phyloP scores from a whole-genome alignment of 1,140 invertebrate genomes.

The Zaprionus ghesquierei region DNA sequence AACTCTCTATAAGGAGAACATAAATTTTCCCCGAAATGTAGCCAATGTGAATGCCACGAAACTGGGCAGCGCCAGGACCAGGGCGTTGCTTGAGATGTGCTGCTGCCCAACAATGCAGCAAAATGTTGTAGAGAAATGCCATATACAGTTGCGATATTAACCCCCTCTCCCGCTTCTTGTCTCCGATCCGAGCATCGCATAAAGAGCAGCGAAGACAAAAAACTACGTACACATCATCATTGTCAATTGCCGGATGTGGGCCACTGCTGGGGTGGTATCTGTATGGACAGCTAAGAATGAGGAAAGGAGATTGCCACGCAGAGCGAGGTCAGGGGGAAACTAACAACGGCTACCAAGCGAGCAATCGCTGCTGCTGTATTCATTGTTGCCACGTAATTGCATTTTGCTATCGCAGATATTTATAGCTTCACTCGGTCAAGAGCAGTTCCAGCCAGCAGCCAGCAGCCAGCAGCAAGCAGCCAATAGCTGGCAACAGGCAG shows the following conservation, averaged over 20 bases:
- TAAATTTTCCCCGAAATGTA: slow-evolving; percentile 65
- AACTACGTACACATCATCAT: slow-evolving; percentile 79
- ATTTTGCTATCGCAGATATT: slow-evolving; percentile 81
- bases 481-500: not conserved
- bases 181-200: slow-evolving; percentile 22
- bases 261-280: slow-evolving; percentile 15
- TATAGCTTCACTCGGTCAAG: slow-evolving; percentile 80
- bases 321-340: not conserved
- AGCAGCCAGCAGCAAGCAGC: not conserved
- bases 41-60: slow-evolving; percentile 39
- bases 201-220: slow-evolving; percentile 66
- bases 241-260: slow-evolving; percentile 77
- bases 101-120: slow-evolving; percentile 62
- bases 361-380: slow-evolving; percentile 79
- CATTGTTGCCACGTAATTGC: slow-evolving; percentile 80
- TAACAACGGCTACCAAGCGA: slow-evolving; percentile 47
- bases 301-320: not conserved
- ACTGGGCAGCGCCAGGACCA: slow-evolving; percentile 17
- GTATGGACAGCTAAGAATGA: not conserved
- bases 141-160: not conserved
- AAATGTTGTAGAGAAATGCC: slow-evolving; percentile 65
- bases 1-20: slow-evolving; percentile 62
- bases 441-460: slow-evolving; percentile 44
- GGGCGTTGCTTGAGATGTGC: slow-evolving; percentile 56
- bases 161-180: not conserved